Evolutionary conservation across 2,113 vertebrate species (phyloP).

Genomic region (Sylvietta virens): DNA sequence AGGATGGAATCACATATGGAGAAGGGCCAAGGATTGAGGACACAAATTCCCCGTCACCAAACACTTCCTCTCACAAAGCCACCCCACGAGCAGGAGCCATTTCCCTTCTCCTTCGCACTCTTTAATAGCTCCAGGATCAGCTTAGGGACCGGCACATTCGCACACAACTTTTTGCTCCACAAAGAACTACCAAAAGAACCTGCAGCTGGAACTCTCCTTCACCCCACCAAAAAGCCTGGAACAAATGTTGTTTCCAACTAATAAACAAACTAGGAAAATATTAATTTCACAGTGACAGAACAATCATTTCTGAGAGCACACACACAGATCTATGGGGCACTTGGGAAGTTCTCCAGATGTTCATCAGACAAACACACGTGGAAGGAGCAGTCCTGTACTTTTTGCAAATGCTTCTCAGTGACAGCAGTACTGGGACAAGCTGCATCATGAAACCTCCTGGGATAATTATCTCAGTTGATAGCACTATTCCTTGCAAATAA

Average conservation of each 20-base stretch:
- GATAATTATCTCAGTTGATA: not conserved
- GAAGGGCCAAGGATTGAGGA: not conserved
- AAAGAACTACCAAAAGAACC: not conserved
- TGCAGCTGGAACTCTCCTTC: not conserved
- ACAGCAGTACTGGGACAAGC: not conserved
- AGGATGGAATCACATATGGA: not conserved
- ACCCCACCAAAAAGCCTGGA: not conserved
- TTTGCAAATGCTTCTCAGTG: not conserved
- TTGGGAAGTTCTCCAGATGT: not conserved
- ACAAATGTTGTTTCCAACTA: not conserved
- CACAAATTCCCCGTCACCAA: not conserved
- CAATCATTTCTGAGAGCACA: not conserved
- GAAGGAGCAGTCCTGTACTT: not conserved
- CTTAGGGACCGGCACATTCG: not conserved
- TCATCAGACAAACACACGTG: accelerated
- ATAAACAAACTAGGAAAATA: not conserved
- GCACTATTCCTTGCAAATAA: conserved; percentile 49
- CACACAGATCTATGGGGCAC: accelerated
- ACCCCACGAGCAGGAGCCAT: not conserved
- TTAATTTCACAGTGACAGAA: not conserved
- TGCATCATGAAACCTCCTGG: not conserved
- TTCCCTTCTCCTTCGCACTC: not conserved
- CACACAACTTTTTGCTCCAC: not conserved
- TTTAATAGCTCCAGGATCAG: not conserved
- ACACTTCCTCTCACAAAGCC: not conserved